phyloP scores from a whole-genome alignment of 37 sponge, comb jelly and placozoan species.

The Cliona cf. orientalis region DNA sequence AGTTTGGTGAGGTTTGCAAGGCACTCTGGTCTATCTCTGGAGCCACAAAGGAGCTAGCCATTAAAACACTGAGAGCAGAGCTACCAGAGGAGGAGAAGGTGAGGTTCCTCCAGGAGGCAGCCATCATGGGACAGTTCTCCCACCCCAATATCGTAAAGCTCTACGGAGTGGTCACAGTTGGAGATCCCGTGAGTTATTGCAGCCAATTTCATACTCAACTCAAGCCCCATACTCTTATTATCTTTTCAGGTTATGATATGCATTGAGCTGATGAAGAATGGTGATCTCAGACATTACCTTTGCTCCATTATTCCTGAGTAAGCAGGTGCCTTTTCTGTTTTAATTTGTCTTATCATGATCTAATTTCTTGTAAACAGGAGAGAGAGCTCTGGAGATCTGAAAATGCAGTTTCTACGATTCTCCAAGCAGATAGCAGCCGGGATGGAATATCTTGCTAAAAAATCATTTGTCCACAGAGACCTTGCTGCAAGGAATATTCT shows the following conservation, averaged over 20 bases:
- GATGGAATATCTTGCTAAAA: too few relatives aligned
- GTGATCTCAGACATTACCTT: conserved; percentile 42
- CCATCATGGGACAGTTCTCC: conserved; percentile 81
- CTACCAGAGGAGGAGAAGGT: conserved; percentile 40
- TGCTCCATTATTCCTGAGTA: conserved; percentile 3
- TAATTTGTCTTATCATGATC: too few relatives aligned
- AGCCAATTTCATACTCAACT: too few relatives aligned
- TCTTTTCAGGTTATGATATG: conserved; percentile 59
- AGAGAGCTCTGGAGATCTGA: too few relatives aligned
- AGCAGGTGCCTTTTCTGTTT: too few relatives aligned
- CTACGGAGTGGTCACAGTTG: conserved; percentile 76
- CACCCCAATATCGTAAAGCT: conserved; percentile 72
- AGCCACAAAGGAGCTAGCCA: conserved; percentile 45
- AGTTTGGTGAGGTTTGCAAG: conserved; percentile 72
- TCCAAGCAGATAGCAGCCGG: too few relatives aligned
- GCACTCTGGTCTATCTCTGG: conserved; percentile 46
- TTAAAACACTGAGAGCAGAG: conserved; percentile 51
- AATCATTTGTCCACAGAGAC: too few relatives aligned
- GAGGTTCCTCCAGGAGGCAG: conserved; percentile 82
- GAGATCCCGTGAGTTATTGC: conserved; percentile 74
- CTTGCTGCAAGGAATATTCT: too few relatives aligned
- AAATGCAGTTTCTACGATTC: background rate
- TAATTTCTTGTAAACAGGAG: too few relatives aligned
- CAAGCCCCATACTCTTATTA: too few relatives aligned
- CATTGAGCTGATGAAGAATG: conserved; percentile 53